Percentiles rank a stretch among this genome's conserved stretches.
These are phyloP conservation scores for Drosophila mayaguana DNA, from an alignment of 2,888 invertebrate genomes.

Conservation along the genomic window DNA sequence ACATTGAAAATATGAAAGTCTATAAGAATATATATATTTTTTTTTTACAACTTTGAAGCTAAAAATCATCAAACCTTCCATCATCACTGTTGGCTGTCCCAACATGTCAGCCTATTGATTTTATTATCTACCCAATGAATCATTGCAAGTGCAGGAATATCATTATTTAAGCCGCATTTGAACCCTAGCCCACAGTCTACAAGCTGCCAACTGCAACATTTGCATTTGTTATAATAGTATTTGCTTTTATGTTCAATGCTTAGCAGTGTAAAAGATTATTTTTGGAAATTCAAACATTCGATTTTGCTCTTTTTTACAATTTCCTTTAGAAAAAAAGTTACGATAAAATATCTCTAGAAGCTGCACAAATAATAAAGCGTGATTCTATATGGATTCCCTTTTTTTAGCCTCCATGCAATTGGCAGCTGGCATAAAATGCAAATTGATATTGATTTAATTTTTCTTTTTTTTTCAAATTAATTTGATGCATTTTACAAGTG, in stretches of 20 bases:
- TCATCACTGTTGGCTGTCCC: not conserved
- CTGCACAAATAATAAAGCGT: not conserved
- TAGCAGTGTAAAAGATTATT: not conserved
- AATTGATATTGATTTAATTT: slow-evolving; percentile 20
- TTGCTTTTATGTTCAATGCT: not conserved
- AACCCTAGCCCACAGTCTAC: not conserved
- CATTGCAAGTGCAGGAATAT: not conserved
- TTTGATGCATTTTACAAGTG: slow-evolving; percentile 24
- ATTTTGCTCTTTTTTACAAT: not conserved
- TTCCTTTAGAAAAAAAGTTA: not conserved
- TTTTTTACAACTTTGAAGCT: too few relatives aligned
- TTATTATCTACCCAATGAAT: not conserved
- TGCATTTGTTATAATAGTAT: not conserved
- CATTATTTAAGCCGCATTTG: not conserved
- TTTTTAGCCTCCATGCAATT: not conserved
- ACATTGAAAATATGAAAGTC: not conserved
- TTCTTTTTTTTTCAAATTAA: slow-evolving; percentile 12
- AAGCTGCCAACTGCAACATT: not conserved
- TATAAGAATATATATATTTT: too few relatives aligned
- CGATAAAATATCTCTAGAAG: not conserved
- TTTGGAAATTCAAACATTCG: not conserved
- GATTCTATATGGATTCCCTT: not conserved
- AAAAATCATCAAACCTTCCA: not conserved
- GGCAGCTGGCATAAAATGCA: slow-evolving; percentile 2
- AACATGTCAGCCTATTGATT: not conserved